Base-by-base conservation (phyloP, 2,113 vertebrate species). In the Okapia johnstoni region DNA sequence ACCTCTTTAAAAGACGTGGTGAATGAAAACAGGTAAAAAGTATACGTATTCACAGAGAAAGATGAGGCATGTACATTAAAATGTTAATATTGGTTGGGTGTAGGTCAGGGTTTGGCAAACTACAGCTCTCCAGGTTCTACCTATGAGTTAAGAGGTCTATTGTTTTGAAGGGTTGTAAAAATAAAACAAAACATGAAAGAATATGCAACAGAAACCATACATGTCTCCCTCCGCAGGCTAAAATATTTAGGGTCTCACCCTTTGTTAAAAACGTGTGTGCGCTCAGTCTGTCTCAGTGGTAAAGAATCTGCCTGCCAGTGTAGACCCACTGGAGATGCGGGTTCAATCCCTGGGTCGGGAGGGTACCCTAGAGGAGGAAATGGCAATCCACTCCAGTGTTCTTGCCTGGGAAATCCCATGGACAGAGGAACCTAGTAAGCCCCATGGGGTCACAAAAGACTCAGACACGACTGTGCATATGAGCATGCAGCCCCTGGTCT, bases 101-200 rank as follows among this genome's bases (percentile, higher is more conserved):
- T 58, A 60, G 15, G 13, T 88, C 12, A 89, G 50, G 2, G 17
- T 3, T 84, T 86, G 30, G 30, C 40, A 93, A 43, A 86, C 19
- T 63, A 3, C 3, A 36, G 19, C 33, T 33, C 48, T 93, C 26
- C 33, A 60, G 30, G 61, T 91, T 76, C 88, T 26, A 3, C 48
- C n/a, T 61, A 9, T 94, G 52, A 97, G 26, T 46, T 96, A 86
- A 96, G 76, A 93, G 36, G 6, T 11, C 79, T 88, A 94, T 79
- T 66, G 25, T 73, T 77, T 89, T 76, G 89, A 96, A 54, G 46
- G 11, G 2, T 89, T 92, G 3, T 93, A 86, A 89, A 84, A 96
- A 80, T 21, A 52, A 84, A 92, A 17, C 26, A 70, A 48, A 93
- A 81, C n/a, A 50, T 66, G 60, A 86, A 76, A 93, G 11, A 79